Base-by-base conservation (phyloP, 1,140 invertebrate genomes). In the Pogonus chalceus region DNA sequence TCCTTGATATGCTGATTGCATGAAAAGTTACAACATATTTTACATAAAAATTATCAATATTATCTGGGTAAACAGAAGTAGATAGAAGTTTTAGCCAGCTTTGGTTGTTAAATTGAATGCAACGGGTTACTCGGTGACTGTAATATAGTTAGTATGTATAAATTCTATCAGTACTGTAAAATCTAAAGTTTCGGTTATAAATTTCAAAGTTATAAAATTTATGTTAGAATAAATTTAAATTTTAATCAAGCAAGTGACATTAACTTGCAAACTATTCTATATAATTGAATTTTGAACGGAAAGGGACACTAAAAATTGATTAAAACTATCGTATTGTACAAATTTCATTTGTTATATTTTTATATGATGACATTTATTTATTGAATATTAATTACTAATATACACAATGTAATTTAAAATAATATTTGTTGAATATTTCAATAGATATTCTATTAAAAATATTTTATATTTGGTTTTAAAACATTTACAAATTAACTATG, bases 211-310 rank as follows among this genome's bases (percentile, higher is more conserved):
- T 12, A 16, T 43, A 43, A 43, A 43, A 12, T 43, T 3, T 12
- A 43, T 43, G 37, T 43, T 43, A 18, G 37, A 43, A 43, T 43
- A 43, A 43, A 43, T 43, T 43, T 43, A 12, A 43, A 43, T 43
- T 18, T 12, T 43, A 43, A 18, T 43, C 9, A 9, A n/a, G n/a
- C n/a, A n/a, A n/a, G n/a, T n/a, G n/a, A n/a, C n/a, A 43, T 18
- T 18, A 12, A 43, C 9, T 43, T 43, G 37, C 7, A 43, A 43
- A 43, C 37, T 43, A 43, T 43, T 43, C 37, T 16, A 18, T 43
- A 16, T 43, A 43, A 43, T 43, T 43, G 37, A 43, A 43, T 43
- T 43, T 16, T 10, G 37, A 9, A 18, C 9, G 7, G 18, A 43
- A 43, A 43, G 37, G 9, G 4, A 43, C 37, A 43, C 9, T 43